phyloP scores from a whole-genome alignment of 2,888 invertebrate species.

The Flabesymbios commensalis region DNA sequence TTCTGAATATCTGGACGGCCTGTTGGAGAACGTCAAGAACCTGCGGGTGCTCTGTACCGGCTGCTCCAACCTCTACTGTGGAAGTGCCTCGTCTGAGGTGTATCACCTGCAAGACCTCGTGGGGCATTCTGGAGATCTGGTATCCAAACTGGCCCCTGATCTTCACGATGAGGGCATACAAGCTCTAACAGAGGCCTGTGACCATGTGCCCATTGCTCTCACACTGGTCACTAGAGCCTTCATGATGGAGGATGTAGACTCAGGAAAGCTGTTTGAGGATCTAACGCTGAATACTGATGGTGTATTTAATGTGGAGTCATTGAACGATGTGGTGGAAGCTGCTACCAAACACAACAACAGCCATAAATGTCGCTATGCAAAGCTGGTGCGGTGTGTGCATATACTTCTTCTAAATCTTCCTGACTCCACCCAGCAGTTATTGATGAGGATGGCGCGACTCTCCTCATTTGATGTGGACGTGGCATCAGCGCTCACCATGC shows the following conservation, averaged over 20 bases:
- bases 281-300: neutral
- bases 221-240: constrained; percentile 17
- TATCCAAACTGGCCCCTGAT: constrained; percentile 24
- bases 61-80: constrained; percentile 14
- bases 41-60: constrained; percentile 22
- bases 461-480: neutral
- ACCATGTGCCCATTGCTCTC: constrained; percentile 20
- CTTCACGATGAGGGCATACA: constrained; percentile 25
- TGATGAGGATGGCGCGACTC: neutral
- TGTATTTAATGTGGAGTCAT: constrained; percentile 1
- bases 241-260: constrained; percentile 16
- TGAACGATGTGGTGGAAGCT: neutral
- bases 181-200: constrained; percentile 16
- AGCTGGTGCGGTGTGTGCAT: neutral
- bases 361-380: too few species aligned
- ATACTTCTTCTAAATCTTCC: neutral
- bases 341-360: neutral
- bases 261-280: constrained; percentile 18
- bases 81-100: neutral
- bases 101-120: constrained; percentile 23
- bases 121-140: constrained; percentile 12
- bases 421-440: neutral
- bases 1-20: constrained; percentile 16
- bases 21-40: constrained; percentile 20
- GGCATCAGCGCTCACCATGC: neutral